Conservation (phyloP, 2,113 vertebrate species). For the Tetrao urogallus region DNA sequence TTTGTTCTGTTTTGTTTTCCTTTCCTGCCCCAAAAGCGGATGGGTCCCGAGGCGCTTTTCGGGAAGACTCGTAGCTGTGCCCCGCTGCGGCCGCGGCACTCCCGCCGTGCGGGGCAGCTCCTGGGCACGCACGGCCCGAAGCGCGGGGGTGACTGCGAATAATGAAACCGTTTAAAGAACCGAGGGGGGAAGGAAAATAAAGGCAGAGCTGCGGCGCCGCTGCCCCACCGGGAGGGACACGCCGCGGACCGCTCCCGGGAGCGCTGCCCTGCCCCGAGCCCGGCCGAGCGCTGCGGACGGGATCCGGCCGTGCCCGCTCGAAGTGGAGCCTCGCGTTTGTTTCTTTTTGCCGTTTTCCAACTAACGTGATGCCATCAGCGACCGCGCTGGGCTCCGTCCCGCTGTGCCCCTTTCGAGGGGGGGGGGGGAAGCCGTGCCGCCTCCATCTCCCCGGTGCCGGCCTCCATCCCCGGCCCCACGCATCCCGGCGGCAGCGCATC, state of each 20-base stretch:
- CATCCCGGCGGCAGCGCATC: background rate
- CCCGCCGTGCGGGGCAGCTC: no score
- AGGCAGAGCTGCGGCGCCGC: no score
- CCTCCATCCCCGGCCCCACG: background rate
- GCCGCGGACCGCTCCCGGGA: no score
- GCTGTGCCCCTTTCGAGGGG: background rate
- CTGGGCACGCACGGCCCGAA: background rate
- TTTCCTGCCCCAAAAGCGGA: background rate
- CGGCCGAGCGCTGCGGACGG: background rate
- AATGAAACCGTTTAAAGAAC: background rate
- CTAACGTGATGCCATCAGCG: background rate
- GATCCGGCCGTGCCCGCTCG: background rate
- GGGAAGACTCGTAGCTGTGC: background rate
- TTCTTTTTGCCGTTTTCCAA: background rate
- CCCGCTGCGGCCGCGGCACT: background rate
- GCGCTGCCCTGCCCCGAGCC: background rate
- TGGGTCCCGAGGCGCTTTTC: background rate
- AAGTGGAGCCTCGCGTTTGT: background rate
- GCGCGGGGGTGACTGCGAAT: background rate
- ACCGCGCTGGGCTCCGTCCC: background rate
- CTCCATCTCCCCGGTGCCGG: background rate
- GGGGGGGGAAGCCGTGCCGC: background rate
- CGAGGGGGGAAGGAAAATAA: fast-evolving
- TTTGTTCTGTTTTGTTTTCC: background rate
- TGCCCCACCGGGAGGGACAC: background rate